Evolutionary conservation across 2,113 vertebrate species (phyloP).

Genomic region (Eudyptes chrysolophus): DNA sequence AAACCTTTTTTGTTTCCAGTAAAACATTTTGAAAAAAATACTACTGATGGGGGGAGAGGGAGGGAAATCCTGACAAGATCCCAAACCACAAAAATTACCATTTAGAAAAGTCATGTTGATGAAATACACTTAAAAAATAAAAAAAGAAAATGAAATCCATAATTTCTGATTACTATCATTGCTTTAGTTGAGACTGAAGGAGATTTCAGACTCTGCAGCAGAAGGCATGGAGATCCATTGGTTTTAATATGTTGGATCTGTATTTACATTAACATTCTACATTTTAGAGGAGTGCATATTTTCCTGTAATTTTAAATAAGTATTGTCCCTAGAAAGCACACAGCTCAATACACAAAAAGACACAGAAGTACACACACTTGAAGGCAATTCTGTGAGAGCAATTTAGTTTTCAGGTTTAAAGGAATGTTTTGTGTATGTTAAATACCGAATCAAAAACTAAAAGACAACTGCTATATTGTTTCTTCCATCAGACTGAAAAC

Average conservation of each 20-base stretch:
- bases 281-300: background rate
- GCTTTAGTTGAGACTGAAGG: background rate
- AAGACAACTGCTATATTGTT: background rate
- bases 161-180: background rate
- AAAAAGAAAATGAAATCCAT: background rate
- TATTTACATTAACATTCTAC: background rate
- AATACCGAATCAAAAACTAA: background rate
- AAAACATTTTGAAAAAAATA: background rate
- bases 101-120: background rate
- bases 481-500: background rate
- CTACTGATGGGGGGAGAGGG: background rate
- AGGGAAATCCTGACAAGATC: background rate
- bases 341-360: background rate
- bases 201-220: background rate
- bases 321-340: background rate
- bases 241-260: background rate
- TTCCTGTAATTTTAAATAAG: background rate
- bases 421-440: background rate
- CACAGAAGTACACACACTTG: background rate
- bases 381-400: background rate
- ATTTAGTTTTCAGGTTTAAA: background rate
- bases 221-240: background rate
- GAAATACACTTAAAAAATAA: background rate
- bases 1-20: background rate
- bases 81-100: background rate